Percentiles rank a stretch among this genome's conserved stretches.
Evolutionary conservation across 2,797 vertebrate genomes (phyloP).

Genomic region (Pterois miles): DNA sequence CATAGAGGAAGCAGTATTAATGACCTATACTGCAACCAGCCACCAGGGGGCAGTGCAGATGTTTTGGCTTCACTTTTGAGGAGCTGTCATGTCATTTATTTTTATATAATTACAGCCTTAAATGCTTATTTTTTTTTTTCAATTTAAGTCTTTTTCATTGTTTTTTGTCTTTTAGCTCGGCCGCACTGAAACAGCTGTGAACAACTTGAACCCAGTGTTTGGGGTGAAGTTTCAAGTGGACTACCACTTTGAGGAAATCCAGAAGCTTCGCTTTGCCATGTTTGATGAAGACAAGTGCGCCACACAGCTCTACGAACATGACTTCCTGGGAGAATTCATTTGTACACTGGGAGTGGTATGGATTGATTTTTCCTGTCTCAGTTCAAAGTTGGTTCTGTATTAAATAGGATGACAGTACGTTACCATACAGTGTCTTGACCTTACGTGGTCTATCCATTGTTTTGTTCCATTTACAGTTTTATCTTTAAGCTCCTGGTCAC

Average conservation of each 20-base stretch:
- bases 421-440: not conserved
- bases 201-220: constrained; percentile 97
- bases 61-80: too few species aligned
- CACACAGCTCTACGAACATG: constrained; percentile 93
- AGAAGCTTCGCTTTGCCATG: constrained; percentile 97
- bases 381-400: not conserved
- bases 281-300: constrained; percentile 99
- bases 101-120: not conserved
- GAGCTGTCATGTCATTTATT: too few species aligned
- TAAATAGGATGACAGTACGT: not conserved
- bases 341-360: constrained; percentile 94
- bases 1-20: not conserved
- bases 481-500: not conserved
- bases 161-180: constrained; percentile 81
- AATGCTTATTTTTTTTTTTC: not conserved
- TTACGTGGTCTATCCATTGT: not conserved
- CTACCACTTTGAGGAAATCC: constrained; percentile 97
- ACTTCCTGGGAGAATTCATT: constrained; percentile 95
- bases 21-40: not conserved
- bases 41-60: not conserved
- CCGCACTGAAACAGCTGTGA: constrained; percentile 95
- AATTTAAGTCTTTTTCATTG: not conserved
- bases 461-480: not conserved
- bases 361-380: not conserved
- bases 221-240: constrained; percentile 95